Conservation (phyloP, 1,140 invertebrate genomes). For the Stratiolaelaps scimitus region DNA sequence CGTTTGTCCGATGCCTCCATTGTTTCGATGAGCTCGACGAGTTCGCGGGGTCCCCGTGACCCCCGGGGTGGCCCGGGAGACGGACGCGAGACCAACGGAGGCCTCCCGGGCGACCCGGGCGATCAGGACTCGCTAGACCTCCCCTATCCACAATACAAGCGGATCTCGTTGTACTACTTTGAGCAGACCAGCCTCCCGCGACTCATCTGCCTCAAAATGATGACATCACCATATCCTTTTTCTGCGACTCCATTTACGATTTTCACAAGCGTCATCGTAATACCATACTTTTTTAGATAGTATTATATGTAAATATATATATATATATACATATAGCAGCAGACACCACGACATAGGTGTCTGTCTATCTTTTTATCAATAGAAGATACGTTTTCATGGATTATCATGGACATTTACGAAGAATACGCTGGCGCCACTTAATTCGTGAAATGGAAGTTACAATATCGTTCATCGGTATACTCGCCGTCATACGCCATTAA, state of each 20-base stretch:
- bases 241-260: neutral
- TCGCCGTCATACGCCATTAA: no score
- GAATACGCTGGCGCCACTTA: no score
- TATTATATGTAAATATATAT: no score
- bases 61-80: slow-evolving; percentile 4
- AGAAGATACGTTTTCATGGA: no score
- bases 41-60: slow-evolving; percentile 5
- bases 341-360: no score
- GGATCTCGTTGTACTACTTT: slow-evolving; percentile 27
- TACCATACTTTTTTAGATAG: no score
- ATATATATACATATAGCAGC: no score
- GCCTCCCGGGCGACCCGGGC: neutral
- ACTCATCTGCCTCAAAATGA: slow-evolving; percentile 9
- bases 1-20: slow-evolving; percentile 18
- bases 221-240: slow-evolving; percentile 29
- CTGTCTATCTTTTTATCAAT: no score
- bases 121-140: slow-evolving; percentile 18
- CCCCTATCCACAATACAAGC: slow-evolving; percentile 24
- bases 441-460: no score
- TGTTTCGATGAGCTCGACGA: slow-evolving; percentile 25
- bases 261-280: no score
- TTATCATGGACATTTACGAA: no score
- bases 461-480: no score
- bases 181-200: slow-evolving; percentile 17
- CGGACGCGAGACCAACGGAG: neutral